These are phyloP conservation scores for Erythrocercus mccallii DNA, from an alignment of 2,113 vertebrate genomes.

Conservation along the genomic window DNA sequence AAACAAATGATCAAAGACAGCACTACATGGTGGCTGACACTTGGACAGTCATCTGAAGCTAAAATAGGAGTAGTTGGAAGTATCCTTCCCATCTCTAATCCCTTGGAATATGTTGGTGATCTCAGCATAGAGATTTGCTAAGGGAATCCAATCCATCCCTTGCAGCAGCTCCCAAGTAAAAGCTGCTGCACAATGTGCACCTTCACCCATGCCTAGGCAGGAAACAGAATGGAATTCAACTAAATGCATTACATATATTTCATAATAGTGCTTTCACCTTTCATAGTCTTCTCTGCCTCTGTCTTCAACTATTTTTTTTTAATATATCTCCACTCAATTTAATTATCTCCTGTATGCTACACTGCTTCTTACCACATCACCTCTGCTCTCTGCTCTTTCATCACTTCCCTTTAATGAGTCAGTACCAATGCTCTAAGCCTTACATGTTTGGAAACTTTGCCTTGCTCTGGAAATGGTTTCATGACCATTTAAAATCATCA, in stretches of 20 bases:
- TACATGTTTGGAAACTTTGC: not conserved
- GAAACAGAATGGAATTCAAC: not conserved
- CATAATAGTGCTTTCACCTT: not conserved
- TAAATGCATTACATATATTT: not conserved
- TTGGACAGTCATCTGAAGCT: not conserved
- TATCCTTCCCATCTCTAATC: not conserved
- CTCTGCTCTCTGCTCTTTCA: not conserved
- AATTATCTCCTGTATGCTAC: not conserved
- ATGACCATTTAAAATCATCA: not conserved
- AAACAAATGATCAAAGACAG: not conserved
- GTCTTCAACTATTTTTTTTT: not conserved
- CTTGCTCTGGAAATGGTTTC: not conserved
- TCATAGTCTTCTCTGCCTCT: not conserved
- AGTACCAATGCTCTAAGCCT: not conserved
- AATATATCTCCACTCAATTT: not conserved
- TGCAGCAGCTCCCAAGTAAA: not conserved
- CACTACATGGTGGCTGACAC: accelerated
- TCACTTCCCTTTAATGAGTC: not conserved
- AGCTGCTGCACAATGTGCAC: not conserved
- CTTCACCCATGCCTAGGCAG: not conserved
- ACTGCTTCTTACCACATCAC: not conserved
- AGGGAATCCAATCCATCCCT: not conserved
- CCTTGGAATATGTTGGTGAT: not conserved
- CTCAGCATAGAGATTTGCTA: not conserved
- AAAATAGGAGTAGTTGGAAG: not conserved